Conservation (phyloP, 2,888 invertebrate species). For the Drosophila helvetica region DNA sequence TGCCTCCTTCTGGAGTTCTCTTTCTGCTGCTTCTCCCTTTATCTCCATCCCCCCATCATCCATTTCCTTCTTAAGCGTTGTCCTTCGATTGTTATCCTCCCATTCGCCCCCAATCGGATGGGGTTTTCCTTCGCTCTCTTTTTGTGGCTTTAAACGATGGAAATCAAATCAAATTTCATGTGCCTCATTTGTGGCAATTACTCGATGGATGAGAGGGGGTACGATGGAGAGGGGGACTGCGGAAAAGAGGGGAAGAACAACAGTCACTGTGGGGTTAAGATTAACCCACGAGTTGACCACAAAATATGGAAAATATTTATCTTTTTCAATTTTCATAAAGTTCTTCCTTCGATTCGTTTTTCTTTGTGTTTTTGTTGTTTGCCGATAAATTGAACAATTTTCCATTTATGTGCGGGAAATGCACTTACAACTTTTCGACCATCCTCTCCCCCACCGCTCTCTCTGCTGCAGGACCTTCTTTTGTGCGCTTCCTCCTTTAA, state of each 20-base stretch:
- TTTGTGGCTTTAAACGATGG: conserved; percentile 35
- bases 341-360: conserved; percentile 29
- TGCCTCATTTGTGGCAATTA: conserved; percentile 45
- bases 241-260: conserved; percentile 8
- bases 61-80: conserved; percentile 12
- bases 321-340: conserved; percentile 46
- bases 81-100: conserved; percentile 16
- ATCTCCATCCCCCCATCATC: conserved; percentile 22
- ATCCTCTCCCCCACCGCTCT: neutral
- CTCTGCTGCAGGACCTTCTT: conserved; percentile 8
- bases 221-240: too few relatives aligned
- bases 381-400: conserved; percentile 69
- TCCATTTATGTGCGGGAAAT: conserved; percentile 69
- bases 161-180: conserved; percentile 44
- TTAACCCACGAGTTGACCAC: conserved; percentile 30
- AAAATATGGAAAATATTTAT: conserved; percentile 37
- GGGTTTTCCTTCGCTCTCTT: neutral
- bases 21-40: neutral
- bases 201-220: neutral
- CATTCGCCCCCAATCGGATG: neutral
- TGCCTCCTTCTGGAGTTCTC: conserved; percentile 53
- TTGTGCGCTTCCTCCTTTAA: conserved; percentile 33
- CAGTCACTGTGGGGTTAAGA: conserved; percentile 22
- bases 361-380: conserved; percentile 2
- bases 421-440: conserved; percentile 46